These are phyloP conservation scores for Meteorus cinctellus DNA, from an alignment of 2,888 invertebrate species.

Conservation along the genomic window DNA sequence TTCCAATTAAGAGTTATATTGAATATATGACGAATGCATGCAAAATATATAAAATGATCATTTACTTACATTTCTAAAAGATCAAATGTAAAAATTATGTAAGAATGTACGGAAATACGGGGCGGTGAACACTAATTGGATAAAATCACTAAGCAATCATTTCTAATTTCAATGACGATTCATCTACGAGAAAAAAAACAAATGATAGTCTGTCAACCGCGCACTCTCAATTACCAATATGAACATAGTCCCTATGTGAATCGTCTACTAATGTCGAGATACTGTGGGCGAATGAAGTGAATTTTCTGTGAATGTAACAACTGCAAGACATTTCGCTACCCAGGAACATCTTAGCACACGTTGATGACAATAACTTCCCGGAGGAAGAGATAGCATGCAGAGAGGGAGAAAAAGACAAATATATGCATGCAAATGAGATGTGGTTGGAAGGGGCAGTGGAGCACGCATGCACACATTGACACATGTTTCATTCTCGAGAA, in stretches of 20 bases:
- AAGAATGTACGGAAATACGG: slow-evolving; percentile 9
- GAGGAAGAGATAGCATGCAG: slow-evolving; percentile 10
- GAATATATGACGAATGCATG: neutral
- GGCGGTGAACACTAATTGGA: slow-evolving; percentile 28
- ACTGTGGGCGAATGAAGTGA: neutral
- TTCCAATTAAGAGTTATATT: neutral
- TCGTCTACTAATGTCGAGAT: neutral
- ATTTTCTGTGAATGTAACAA: neutral
- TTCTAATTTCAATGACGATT: neutral
- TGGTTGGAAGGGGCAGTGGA: slow-evolving; percentile 12
- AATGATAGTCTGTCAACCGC: neutral
- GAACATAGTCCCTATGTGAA: neutral
- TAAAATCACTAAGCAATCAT: slow-evolving; percentile 28
- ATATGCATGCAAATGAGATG: slow-evolving; percentile 11
- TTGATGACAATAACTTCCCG: slow-evolving; percentile 28
- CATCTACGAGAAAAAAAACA: slow-evolving; percentile 13
- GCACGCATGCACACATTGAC: neutral
- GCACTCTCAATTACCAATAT: slow-evolving; percentile 18
- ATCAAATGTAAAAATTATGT: slow-evolving; percentile 14
- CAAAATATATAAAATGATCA: too few species aligned
- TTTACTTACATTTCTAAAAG: neutral
- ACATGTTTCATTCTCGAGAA: slow-evolving; percentile 8
- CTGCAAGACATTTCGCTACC: slow-evolving; percentile 8
- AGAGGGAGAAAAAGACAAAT: slow-evolving; percentile 21
- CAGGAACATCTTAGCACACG: slow-evolving; percentile 22